These are phyloP conservation scores for Hirtodrosophila cameraria DNA, from an alignment of 2,888 invertebrate genomes.

Conservation along the genomic window DNA sequence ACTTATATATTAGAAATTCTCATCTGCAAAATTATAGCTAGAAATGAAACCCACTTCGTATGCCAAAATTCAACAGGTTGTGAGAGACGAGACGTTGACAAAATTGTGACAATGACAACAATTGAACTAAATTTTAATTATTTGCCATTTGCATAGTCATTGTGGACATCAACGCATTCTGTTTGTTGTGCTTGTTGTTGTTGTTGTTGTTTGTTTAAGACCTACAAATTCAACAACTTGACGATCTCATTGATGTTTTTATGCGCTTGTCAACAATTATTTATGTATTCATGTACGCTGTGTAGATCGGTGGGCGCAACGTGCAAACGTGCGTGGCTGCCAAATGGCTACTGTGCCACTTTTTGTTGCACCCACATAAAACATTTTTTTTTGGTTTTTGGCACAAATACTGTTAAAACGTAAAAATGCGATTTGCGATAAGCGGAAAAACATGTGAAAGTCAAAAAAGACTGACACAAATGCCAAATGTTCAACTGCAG, in stretches of 20 bases:
- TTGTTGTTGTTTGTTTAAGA: constrained; percentile 13
- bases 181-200: neutral
- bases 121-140: constrained; percentile 74
- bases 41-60: constrained; percentile 7
- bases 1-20: neutral
- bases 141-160: constrained; percentile 65
- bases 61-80: constrained; percentile 44
- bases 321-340: constrained; percentile 55
- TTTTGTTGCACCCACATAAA: constrained; percentile 68
- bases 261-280: constrained; percentile 65
- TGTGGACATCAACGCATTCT: neutral
- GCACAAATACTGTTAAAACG: constrained; percentile 63
- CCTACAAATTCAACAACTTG: constrained; percentile 51
- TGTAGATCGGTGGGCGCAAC: constrained; percentile 27
- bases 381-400: constrained; percentile 63
- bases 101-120: constrained; percentile 59
- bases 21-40: neutral
- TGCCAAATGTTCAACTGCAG: constrained; percentile 27
- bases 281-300: constrained; percentile 46
- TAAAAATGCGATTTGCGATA: constrained; percentile 62
- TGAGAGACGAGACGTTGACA: constrained; percentile 44
- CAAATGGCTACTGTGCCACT: constrained; percentile 32
- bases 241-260: constrained; percentile 69
- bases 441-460: constrained; percentile 63
- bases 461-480: constrained; percentile 54